Evolutionary conservation across 2,113 vertebrate species (phyloP).

Genomic region (Coptodon bakossiorum): DNA sequence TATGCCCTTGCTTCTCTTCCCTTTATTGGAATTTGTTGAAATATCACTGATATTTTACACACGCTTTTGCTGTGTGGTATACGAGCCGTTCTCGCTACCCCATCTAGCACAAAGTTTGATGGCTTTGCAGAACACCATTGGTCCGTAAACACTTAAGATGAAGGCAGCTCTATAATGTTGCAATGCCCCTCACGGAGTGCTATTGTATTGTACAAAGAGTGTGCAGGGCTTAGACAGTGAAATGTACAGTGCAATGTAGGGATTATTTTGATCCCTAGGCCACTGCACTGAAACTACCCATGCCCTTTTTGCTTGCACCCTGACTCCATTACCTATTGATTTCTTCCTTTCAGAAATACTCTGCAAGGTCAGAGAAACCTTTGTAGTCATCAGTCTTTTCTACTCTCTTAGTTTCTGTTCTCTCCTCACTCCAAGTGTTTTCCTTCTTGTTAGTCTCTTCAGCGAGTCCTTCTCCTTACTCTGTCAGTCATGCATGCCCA

Average conservation of each 20-base stretch:
- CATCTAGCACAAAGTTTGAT: neutral
- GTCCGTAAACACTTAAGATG: neutral
- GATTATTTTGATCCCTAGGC: constrained; percentile 37
- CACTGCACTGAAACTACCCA: constrained; percentile 10
- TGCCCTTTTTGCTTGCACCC: constrained; percentile 49
- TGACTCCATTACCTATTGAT: constrained; percentile 69
- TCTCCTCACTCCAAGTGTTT: neutral
- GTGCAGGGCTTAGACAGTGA: constrained; percentile 5
- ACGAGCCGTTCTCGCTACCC: neutral
- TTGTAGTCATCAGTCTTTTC: constrained; percentile 47
- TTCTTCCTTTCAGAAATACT: constrained; percentile 50
- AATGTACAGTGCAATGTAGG: neutral
- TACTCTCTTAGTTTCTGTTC: neutral
- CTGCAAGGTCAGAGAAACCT: constrained; percentile 58
- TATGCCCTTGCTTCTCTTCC: neutral
- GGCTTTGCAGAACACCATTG: neutral
- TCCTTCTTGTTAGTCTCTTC: constrained; percentile 16
- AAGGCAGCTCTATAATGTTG: neutral
- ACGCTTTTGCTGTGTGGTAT: neutral
- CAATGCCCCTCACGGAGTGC: neutral
- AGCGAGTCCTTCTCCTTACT: neutral
- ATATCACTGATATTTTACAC: neutral
- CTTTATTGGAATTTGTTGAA: neutral
- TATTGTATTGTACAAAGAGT: neutral
- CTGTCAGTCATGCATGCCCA: constrained; percentile 38